Evolutionary conservation across 2,888 invertebrate genomes (phyloP).

Genomic region (Drosophila ochracea): DNA sequence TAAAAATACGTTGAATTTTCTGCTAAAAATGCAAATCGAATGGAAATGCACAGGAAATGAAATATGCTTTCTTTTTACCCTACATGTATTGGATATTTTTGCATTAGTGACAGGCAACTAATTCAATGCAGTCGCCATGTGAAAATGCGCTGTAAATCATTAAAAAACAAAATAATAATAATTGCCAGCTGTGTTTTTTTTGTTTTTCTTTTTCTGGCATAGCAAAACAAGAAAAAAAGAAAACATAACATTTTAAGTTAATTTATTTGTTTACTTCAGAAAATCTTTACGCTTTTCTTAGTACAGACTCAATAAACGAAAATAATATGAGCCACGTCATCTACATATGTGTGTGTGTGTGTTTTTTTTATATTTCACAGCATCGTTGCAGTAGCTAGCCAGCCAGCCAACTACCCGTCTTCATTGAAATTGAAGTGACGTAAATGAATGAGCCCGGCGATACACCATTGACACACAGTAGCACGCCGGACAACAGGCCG

Average conservation of each 20-base stretch:
- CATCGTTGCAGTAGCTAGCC: constrained; percentile 58
- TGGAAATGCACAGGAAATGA: not conserved
- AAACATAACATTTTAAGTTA: constrained; percentile 34
- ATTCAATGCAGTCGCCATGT: constrained; percentile 24
- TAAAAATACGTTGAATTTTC: not conserved
- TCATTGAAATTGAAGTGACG: constrained; percentile 61
- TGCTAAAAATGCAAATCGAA: not conserved
- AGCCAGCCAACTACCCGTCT: constrained; percentile 30
- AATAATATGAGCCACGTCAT: constrained; percentile 41
- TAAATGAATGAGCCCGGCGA: constrained; percentile 85
- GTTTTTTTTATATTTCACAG: constrained; percentile 43
- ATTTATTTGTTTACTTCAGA: constrained; percentile 69
- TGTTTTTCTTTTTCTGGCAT: too few species aligned
- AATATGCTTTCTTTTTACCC: not conserved
- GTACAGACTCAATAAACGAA: constrained; percentile 39
- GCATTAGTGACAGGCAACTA: constrained; percentile 38
- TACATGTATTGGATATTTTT: constrained; percentile 14
- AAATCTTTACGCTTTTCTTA: constrained; percentile 28
- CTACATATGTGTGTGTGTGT: constrained; percentile 6
- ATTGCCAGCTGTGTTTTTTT: constrained; percentile 39
- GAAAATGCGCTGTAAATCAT: constrained; percentile 33
- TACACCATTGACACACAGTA: constrained; percentile 82
- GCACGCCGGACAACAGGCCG: constrained; percentile 85
- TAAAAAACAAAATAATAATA: constrained; percentile 20
- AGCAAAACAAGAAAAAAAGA: constrained; percentile 10